phyloP scores from a whole-genome alignment of 2,797 vertebrate species.

The Thunnus albacares region DNA sequence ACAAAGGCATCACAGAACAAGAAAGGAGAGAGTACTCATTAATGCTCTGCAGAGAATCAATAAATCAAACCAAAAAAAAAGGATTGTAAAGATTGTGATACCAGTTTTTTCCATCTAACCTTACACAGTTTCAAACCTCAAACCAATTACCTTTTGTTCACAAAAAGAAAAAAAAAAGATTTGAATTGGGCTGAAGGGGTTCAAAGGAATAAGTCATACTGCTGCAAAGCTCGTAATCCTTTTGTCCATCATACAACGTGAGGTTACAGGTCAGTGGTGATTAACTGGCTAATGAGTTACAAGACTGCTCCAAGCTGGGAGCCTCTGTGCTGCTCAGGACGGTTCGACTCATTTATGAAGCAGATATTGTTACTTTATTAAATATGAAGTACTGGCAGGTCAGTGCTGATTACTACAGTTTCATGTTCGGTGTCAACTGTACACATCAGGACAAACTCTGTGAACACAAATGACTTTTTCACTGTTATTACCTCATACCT shows the following conservation, averaged over 20 bases:
- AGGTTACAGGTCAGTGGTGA: conserved; percentile 58
- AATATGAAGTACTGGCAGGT: conserved; percentile 8
- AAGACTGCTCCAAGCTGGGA: conserved; percentile 2
- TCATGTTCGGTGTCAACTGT: not conserved
- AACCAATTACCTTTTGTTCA: conserved; percentile 32
- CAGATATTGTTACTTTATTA: conserved; percentile 22
- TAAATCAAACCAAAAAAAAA: not conserved
- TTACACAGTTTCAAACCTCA: not conserved
- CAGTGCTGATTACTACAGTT: not conserved
- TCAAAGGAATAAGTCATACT: conserved; percentile 22
- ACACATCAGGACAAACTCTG: not conserved
- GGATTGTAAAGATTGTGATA: not conserved
- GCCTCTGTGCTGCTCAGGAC: conserved; percentile 18
- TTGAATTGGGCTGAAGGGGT: conserved; percentile 7
- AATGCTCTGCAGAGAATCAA: not conserved
- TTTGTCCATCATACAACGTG: conserved; percentile 38
- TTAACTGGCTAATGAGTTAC: conserved; percentile 55
- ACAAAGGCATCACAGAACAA: not conserved
- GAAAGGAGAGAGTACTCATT: not conserved
- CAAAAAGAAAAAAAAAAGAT: not conserved
- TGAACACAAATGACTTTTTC: not conserved
- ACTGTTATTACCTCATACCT: not conserved
- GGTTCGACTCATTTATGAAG: not conserved
- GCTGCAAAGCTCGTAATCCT: conserved; percentile 42
- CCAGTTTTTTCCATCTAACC: not conserved